Evolutionary conservation across 2,113 vertebrate genomes (phyloP).

Genomic region (Alexandromys fortis): DNA sequence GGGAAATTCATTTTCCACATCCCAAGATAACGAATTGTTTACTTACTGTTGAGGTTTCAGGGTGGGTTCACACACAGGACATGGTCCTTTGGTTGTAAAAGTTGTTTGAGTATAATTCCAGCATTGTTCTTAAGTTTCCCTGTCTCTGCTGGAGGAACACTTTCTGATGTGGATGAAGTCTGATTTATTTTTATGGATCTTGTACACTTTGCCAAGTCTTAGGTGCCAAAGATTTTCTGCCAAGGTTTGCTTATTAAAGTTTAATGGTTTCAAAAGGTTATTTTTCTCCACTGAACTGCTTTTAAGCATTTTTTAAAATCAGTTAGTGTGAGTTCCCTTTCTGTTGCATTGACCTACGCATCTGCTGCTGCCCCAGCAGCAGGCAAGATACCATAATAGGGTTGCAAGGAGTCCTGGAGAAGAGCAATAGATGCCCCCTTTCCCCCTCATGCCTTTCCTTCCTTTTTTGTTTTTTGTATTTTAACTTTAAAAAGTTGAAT

Average conservation of each 20-base stretch:
- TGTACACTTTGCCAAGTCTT: neutral
- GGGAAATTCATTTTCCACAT: neutral
- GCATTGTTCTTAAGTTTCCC: neutral
- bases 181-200: conserved; percentile 8
- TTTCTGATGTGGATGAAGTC: neutral
- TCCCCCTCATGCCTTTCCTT: rapidly evolving
- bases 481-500: neutral
- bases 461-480: neutral
- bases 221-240: neutral
- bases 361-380: neutral
- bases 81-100: neutral
- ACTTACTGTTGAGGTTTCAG: neutral
- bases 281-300: neutral
- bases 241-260: neutral
- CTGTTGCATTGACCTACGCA: neutral
- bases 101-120: neutral
- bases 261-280: neutral
- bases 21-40: neutral
- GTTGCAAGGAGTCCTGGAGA: neutral
- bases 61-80: neutral
- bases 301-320: neutral
- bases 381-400: neutral
- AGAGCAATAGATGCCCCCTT: neutral
- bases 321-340: neutral
- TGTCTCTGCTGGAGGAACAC: neutral